Base-by-base conservation (phyloP, 2,888 invertebrate species). In the Pecten maximus region DNA sequence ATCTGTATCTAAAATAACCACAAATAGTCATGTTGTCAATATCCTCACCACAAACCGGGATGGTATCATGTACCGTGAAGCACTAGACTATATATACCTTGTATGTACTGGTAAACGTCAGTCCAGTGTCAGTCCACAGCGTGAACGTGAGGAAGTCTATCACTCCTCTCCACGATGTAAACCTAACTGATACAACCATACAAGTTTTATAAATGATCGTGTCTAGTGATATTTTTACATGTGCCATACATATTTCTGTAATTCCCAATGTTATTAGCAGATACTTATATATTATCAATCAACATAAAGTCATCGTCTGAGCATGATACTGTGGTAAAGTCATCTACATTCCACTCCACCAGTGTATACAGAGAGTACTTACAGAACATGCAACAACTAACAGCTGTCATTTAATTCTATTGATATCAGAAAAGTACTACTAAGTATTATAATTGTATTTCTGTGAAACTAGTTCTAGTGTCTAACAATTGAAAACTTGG, bases 191-290 rank as follows among this genome's bases (percentile, higher is more conserved):
- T 44, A 44, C 44, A 44, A 12, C 12, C 44, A 44, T 12, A 44
- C 44, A 28, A 35, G 2, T 35, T 8, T 28, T 35, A 35, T n/a
- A n/a, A n/a, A 35, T 74, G 74, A 16, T 23, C 6, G 60, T 28
- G 19, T 54, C 12, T 54, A 10, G n/a, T 60, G 74, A 35, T 74
- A 74, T 8, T 74, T 44, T 74, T 28, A 60, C 23, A 6, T 74
- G 35, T 74, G 23, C 74, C 35, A 35, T 35, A 28, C 12, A 35
- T 28, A 74, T 35, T 74, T 74, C 4, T 74, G 74, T 74, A 74
- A 74, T 74, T 74, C 74, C 74, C 28, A 74, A 74, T 74, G 74
- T 35, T 74, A 74, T 74, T 74, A 74, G 74, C 1, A 28, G 74
- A 44, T 74, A 35, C 19, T 15, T 28, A 74, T 44, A 74, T 54